Evolutionary conservation across 2,888 invertebrate species (phyloP), one percentile per base, ranked within the genome.

Genomic region (Hyles lineata): DNA sequence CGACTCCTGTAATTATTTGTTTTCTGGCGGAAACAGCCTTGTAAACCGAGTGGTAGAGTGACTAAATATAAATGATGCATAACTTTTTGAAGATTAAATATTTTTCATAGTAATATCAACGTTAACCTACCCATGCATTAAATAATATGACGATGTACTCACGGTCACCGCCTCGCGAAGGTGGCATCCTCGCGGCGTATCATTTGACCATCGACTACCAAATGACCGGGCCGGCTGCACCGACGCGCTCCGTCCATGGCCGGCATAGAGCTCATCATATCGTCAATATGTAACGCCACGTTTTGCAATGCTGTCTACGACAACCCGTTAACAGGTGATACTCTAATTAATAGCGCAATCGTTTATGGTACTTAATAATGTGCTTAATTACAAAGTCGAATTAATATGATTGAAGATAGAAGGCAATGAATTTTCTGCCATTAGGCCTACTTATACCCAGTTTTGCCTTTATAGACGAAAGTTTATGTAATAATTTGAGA

Each of bases 261-360:
- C 73, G 94, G 94, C 63, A 76, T 93, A 78, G 91, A 93, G 59
- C 83, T 94, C 32, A 91, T 95, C 71, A 85, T 93, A 71, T 89
- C 94, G 7, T 82, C 92, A 58, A 85, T 95, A 76, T 95, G 94
- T 82, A 95, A 94, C 78, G 90, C 90, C 1, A 91, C 90, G 2
- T 87, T 90, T 78, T 94, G 94, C 80, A 89, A 90, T 71, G 78
- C 84, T 19, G 77, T 87, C 23, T 88, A 88, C 79, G 90, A 92
- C 78, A 90, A 90, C 70, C 83, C 89, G 11, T 8, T 77, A 5
- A 55, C 80, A 77, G 89, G 90, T 90, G 77, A 67, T 43, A 9
- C 23, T n/a, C 17, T 11, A 50, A 43, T 23, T 43, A 11, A 32
- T 7, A n/a, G 9, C 6, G 19, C 9, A 62, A 29, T 62, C 4